Conservation (phyloP, 2,113 vertebrate species). For the Ia io region DNA sequence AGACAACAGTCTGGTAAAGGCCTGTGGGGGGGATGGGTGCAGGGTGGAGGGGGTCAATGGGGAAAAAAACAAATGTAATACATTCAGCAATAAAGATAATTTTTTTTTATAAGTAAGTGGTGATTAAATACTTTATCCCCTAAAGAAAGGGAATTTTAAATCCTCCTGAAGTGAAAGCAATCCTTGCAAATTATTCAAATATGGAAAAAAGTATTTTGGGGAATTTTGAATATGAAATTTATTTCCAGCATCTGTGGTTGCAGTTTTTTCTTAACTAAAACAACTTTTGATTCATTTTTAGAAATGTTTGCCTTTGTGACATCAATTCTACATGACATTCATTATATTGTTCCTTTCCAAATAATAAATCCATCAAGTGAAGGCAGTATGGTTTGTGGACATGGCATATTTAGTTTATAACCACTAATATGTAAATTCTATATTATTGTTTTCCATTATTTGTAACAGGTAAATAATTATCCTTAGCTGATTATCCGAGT, state of each 20-base stretch:
- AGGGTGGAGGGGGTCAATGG: too few species aligned
- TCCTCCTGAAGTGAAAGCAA: neutral
- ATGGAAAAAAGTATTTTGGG: neutral
- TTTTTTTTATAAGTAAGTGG: neutral
- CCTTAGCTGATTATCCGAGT: neutral
- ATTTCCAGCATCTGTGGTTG: neutral
- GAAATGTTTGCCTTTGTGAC: conserved; percentile 6
- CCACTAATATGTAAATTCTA: neutral
- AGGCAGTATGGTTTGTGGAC: neutral
- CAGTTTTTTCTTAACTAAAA: conserved; percentile 7
- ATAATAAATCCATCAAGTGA: neutral
- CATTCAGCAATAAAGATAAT: neutral
- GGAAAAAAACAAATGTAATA: too few species aligned
- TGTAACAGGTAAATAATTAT: neutral
- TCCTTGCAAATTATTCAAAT: conserved; percentile 7
- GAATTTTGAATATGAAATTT: conserved; percentile 15
- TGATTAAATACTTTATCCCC: neutral
- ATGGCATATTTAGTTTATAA: neutral
- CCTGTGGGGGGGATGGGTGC: too few species aligned
- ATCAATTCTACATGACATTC: neutral
- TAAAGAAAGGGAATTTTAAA: conserved; percentile 41
- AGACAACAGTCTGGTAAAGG: too few species aligned
- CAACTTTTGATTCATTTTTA: conserved; percentile 19
- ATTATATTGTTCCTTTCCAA: neutral
- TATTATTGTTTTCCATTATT: neutral